A percentile compares a stretch with the other conserved stretches of the same genome.
phyloP scores from a whole-genome alignment of 1,140 invertebrate genomes.

The Drosophila nasuta region DNA sequence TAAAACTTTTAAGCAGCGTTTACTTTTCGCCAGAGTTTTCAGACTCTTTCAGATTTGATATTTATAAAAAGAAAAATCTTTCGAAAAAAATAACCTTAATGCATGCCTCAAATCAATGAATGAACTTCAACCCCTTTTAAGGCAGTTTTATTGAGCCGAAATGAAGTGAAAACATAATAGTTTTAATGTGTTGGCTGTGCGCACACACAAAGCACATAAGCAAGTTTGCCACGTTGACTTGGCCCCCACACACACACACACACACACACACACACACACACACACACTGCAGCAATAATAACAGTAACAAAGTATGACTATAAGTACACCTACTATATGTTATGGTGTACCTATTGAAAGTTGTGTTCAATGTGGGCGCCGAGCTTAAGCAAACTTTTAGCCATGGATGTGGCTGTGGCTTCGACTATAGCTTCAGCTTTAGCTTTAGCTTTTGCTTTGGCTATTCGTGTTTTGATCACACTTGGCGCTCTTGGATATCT shows the following conservation, averaged over 20 bases:
- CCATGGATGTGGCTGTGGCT: slow-evolving; percentile 11
- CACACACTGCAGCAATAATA: slow-evolving; percentile 4
- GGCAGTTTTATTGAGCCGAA: background rate
- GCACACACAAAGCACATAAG: slow-evolving; percentile 5
- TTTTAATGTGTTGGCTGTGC: slow-evolving; percentile 3
- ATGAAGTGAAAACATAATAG: slow-evolving; percentile 9
- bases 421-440: slow-evolving; percentile 11
- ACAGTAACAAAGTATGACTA: slow-evolving; percentile 10
- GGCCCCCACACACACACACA: slow-evolving; percentile 3
- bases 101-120: background rate
- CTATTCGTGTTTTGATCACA: slow-evolving; percentile 4
- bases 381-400: slow-evolving; percentile 17
- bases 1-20: background rate
- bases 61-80: no score
- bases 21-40: background rate
- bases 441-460: slow-evolving; percentile 16
- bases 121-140: background rate
- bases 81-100: background rate
- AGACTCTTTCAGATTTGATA: no score
- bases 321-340: slow-evolving; percentile 4
- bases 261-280: slow-evolving; percentile 1
- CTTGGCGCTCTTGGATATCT: background rate
- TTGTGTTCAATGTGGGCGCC: slow-evolving; percentile 7
- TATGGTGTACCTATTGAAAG: slow-evolving; percentile 11
- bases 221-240: slow-evolving; percentile 11